Evolutionary conservation across 2,113 vertebrate genomes (phyloP), one percentile per base, ranked within the genome.

Genomic region (Spea multiplicata): DNA sequence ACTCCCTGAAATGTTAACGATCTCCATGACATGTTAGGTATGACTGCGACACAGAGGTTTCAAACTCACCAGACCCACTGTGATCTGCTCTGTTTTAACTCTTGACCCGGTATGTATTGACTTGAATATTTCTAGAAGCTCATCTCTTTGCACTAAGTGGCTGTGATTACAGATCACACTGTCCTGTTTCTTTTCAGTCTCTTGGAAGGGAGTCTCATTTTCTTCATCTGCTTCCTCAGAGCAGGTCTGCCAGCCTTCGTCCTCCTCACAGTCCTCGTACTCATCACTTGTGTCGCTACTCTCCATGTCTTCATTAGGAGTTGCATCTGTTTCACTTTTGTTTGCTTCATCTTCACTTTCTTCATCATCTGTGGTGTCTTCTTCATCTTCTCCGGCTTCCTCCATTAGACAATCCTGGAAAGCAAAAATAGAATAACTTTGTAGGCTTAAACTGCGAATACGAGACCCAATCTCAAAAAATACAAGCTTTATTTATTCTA

Each of bases 21-120:
- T n/a, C n/a, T n/a, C n/a, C n/a, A n/a, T n/a, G n/a, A n/a, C n/a
- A n/a, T n/a, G n/a, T n/a, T n/a, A 10, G 6, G 50, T 52, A 52
- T 7, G 9, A 52, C 6, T 7, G 50, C 6, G 6, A 52, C 50
- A 7, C 6, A 44, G 44, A 44, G 47, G 30, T 30, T 30, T 30
- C 12, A 46, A 30, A 55, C 96, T 91, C 84, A 98, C 98, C 95
- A 99, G 84, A 14, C 98, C 98, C n/a, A 98, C 88, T 0, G 96
- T 99, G 70, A 99, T 90, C 50, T 98, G 90, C 3, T 89, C 93
- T 1, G 94, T 91, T 86, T 93, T 96, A 85, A 91, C 88, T 59
- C 74, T 92, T 49, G 83, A 82, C 48, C 95, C 91, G 0, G 47
- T 79, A 71, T 98, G 96, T 14, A 91, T 83, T 1, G 87, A 68